Evolutionary conservation across 53 echinoderm and acorn worm species (phyloP).

Genomic region (Echinarachnius parma): DNA sequence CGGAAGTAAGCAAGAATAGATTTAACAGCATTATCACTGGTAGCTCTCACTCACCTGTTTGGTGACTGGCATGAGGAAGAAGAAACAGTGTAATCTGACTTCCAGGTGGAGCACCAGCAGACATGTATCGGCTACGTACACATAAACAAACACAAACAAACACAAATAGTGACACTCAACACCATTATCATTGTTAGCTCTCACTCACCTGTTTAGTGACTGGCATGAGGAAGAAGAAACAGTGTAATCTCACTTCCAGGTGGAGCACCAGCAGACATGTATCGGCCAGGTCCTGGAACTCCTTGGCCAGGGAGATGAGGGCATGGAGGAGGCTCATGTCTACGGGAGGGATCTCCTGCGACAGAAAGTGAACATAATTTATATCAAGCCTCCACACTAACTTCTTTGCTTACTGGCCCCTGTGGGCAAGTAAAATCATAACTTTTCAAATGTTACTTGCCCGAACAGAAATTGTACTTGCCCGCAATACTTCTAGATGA

Average conservation of each 20-base stretch:
- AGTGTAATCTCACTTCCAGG: conserved; percentile 81
- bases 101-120: conserved; percentile 84
- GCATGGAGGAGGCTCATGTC: conserved; percentile 77
- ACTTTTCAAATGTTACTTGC: too few species aligned
- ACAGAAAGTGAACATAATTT: too few species aligned
- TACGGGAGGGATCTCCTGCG: conserved; percentile 88
- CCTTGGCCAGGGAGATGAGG: conserved; percentile 79
- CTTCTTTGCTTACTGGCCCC: too few species aligned
- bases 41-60: conserved; percentile 22
- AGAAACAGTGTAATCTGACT: conserved; percentile 80
- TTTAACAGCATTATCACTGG: neutral
- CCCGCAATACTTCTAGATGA: too few species aligned
- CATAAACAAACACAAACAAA: too few species aligned
- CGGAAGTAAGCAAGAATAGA: neutral
- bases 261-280: conserved; percentile 93
- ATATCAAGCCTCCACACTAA: too few species aligned
- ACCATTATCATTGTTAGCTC: too few species aligned
- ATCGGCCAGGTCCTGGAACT: conserved; percentile 88
- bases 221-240: conserved; percentile 89
- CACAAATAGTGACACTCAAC: too few species aligned
- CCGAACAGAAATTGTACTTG: too few species aligned
- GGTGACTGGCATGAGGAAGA: conserved; percentile 45
- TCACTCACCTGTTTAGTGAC: conserved; percentile 79
- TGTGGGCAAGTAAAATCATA: too few species aligned
- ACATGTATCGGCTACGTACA: conserved; percentile 87